A percentile compares a stretch with the other conserved stretches of the same genome.
Evolutionary conservation across 2,797 vertebrate species (phyloP).

Genomic region (Heterohyrax brucei): DNA sequence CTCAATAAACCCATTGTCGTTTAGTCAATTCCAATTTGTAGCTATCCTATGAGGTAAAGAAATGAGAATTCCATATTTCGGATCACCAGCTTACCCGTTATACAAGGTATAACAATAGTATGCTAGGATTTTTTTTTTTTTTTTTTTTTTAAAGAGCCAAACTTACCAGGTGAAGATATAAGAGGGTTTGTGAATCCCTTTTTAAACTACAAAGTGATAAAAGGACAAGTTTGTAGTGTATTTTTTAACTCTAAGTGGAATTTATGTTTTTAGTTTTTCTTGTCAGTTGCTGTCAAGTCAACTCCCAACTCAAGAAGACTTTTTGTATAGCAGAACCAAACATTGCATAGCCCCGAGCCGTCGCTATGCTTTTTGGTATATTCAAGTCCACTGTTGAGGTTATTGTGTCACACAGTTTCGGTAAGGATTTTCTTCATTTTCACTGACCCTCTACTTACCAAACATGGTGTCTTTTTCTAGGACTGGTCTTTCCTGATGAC

Average conservation of each 20-base stretch:
- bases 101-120: not conserved
- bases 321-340: not conserved
- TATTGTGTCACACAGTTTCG: not conserved
- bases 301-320: not conserved
- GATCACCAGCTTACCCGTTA: constrained; percentile 14
- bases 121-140: not conserved
- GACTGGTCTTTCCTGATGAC: not conserved
- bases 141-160: not conserved
- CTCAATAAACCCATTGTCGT: too few relatives aligned
- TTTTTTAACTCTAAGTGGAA: constrained; percentile 38
- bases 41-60: not conserved
- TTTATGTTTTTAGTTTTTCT: not conserved
- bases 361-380: not conserved
- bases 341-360: not conserved
- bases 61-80: not conserved
- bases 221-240: not conserved
- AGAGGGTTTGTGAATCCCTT: not conserved
- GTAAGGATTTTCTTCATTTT: not conserved
- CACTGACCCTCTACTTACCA: not conserved
- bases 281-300: not conserved
- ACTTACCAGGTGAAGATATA: constrained; percentile 17
- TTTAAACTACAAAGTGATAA: constrained; percentile 55
- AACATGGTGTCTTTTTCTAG: not conserved
- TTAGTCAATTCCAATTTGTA: too few relatives aligned
- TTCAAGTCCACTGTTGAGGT: not conserved